Evolutionary conservation across 2,113 vertebrate species (phyloP), one percentile per base, ranked within the genome.

Genomic region (Rhynchomys soricoides): DNA sequence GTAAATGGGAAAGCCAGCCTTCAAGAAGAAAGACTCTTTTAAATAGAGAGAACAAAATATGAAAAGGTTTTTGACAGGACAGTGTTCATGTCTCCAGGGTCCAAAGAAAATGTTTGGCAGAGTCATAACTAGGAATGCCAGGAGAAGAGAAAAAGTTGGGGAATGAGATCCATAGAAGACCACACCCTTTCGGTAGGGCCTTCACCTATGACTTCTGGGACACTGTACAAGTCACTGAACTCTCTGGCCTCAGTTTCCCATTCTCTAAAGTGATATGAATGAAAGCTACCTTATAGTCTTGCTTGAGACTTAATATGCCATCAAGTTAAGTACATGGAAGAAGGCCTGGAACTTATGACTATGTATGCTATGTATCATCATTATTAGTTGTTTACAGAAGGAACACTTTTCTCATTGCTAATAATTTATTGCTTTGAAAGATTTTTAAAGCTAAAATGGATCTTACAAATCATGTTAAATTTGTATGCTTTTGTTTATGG

Each of bases 401-500:
- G 55, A 40, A 22, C 5, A 43, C 2, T 87, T 94, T 83, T 16
- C 22, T 9, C 13, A 11, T 74, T 57, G 83, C 73, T 90, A 86
- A 87, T 15, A 52, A 43, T 50, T 43, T 93, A 77, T 34, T 90
- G n/a, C 55, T 59, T 6, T 5, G 6, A 89, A 78, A 82, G 50
- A 83, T 6, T 55, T 94, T 68, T 94, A 79, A 62, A 87, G 10
- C 50, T 77, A 73, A 29, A 78, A 48, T 52, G 88, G 16, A 22
- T 89, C 79, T 93, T 74, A 52, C 10, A 91, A 89, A 86, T 88
- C 40, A 52, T 57, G 64, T 73, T 19, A 59, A 55, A 74, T 90
- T 43, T 95, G 55, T 40, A 83, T 43, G 55, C 86, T 19, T 55
- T 92, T 83, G 91, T 66, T 75, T 26, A 90, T n/a, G 79, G 48